These are phyloP conservation scores for Amiota communis DNA, from an alignment of 2,888 invertebrate species.

Conservation along the genomic window DNA sequence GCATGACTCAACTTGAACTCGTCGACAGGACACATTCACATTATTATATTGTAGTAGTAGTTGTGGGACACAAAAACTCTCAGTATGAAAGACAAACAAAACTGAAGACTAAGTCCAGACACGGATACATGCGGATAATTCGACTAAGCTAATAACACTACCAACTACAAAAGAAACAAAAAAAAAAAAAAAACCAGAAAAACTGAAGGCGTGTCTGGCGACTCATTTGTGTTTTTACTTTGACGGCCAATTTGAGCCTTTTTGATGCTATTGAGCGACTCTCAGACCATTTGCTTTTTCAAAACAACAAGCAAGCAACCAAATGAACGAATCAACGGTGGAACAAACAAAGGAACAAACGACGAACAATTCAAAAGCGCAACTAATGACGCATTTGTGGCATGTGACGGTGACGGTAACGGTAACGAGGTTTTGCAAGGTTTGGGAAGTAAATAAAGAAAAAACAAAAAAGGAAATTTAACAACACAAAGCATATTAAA, in stretches of 20 bases:
- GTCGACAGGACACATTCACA: background rate
- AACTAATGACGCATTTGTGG: conserved; percentile 4
- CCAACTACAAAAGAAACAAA: too few species aligned
- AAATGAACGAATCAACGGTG: too few species aligned
- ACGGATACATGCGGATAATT: background rate
- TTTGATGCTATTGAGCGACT: background rate
- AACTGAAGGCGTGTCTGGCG: background rate
- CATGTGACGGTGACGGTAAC: too few species aligned
- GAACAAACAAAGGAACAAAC: background rate
- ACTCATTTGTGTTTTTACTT: background rate
- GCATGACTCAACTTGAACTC: background rate
- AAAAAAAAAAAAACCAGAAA: background rate
- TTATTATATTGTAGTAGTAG: background rate
- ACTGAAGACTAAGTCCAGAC: background rate
- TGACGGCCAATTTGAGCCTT: background rate
- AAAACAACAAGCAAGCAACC: too few species aligned
- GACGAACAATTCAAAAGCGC: background rate
- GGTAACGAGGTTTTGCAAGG: too few species aligned
- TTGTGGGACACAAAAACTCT: background rate
- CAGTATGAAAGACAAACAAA: background rate
- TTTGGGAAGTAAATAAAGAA: too few species aligned
- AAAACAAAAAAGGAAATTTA: too few species aligned
- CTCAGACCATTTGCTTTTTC: too few species aligned
- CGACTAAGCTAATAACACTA: background rate
- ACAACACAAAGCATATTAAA: too few species aligned